phyloP scores from a whole-genome alignment of 2,888 invertebrate species.

The Euproctis similis region DNA sequence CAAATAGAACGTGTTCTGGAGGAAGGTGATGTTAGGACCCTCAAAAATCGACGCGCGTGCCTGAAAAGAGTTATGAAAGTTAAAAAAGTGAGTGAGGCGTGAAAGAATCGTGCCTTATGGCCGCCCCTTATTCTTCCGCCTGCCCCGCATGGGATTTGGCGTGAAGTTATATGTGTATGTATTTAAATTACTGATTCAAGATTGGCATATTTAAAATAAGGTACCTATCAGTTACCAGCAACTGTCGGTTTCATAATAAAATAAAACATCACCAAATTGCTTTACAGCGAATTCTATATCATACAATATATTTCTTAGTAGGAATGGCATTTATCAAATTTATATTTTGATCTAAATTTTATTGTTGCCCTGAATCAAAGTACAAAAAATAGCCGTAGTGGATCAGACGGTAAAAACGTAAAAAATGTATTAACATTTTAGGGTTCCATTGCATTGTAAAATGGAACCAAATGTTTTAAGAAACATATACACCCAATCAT shows the following conservation, averaged over 20 bases:
- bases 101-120: too few species aligned
- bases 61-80: too few species aligned
- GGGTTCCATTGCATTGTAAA: slow-evolving; percentile 30
- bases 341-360: slow-evolving; percentile 56
- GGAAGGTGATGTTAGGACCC: too few species aligned
- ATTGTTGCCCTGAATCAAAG: slow-evolving; percentile 34
- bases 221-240: slow-evolving; percentile 4
- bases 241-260: slow-evolving; percentile 3
- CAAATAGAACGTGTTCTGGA: too few species aligned
- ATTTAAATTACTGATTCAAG: background rate
- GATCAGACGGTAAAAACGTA: slow-evolving; percentile 26
- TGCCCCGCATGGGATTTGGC: too few species aligned
- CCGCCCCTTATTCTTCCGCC: too few species aligned
- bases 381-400: slow-evolving; percentile 27
- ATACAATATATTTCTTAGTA: slow-evolving; percentile 18
- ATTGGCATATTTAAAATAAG: slow-evolving; percentile 4
- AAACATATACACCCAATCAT: too few species aligned
- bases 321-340: slow-evolving; percentile 37
- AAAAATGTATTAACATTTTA: slow-evolving; percentile 14
- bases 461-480: too few species aligned
- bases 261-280: too few species aligned
- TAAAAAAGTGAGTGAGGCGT: too few species aligned
- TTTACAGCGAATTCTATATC: slow-evolving; percentile 20
- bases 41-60: too few species aligned
- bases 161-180: too few species aligned